These are phyloP conservation scores for Sitobion miscanthi DNA, from an alignment of 1,140 invertebrate species.

Conservation along the genomic window DNA sequence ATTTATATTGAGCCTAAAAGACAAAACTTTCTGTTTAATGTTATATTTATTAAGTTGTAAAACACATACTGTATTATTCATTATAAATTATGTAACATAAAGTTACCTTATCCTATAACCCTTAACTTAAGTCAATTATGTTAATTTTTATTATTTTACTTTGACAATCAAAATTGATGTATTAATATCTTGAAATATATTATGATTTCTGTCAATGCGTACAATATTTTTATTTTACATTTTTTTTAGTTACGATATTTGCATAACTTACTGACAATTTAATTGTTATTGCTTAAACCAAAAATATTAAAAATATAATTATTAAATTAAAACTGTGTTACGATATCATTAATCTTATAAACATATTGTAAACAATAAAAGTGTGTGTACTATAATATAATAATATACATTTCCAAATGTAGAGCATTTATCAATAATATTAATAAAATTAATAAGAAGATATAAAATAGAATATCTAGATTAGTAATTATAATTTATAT, in stretches of 20 bases:
- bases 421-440: background rate
- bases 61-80: background rate
- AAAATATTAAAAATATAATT: background rate
- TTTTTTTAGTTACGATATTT: background rate
- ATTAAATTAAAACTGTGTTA: background rate
- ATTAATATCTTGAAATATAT: slow-evolving; percentile 3
- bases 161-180: slow-evolving; percentile 33
- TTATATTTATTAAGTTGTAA: background rate
- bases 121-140: slow-evolving; percentile 44
- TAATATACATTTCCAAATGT: background rate
- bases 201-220: background rate
- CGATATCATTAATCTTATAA: background rate
- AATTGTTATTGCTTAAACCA: background rate
- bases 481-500: background rate
- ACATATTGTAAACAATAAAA: background rate
- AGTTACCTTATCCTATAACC: slow-evolving; percentile 33
- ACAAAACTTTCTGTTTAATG: background rate
- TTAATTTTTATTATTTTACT: slow-evolving; percentile 36
- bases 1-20: background rate
- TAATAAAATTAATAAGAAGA: background rate
- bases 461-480: background rate
- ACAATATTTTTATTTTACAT: background rate
- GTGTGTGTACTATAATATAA: background rate
- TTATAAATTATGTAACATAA: background rate
- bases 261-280: background rate